phyloP scores from a whole-genome alignment of 2,888 invertebrate genomes.

The Ophion costatus region DNA sequence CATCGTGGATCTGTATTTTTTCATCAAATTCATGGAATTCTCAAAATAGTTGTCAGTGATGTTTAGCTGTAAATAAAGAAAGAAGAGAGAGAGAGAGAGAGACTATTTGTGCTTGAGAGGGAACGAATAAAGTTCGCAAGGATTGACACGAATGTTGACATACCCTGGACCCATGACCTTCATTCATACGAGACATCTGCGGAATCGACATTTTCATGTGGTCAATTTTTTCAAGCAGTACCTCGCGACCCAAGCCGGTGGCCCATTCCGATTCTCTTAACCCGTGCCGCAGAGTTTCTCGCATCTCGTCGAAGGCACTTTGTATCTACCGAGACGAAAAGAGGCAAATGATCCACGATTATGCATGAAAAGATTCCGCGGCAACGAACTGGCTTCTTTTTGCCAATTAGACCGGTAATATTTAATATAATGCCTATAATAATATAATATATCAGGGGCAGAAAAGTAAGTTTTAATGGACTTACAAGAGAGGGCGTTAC shows the following conservation, averaged over 20 bases:
- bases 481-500: no score
- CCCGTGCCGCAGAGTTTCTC: constrained; percentile 68
- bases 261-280: constrained; percentile 67
- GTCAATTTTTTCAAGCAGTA: constrained; percentile 69
- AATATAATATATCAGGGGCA: no score
- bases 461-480: no score
- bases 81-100: background rate
- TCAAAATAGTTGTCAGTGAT: constrained; percentile 71
- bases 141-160: background rate
- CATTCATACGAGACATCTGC: constrained; percentile 59
- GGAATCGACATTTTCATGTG: constrained; percentile 70
- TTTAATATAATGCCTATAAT: no score
- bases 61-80: constrained; percentile 66
- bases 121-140: constrained; percentile 30
- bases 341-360: background rate
- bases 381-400: background rate
- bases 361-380: background rate
- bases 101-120: background rate
- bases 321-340: constrained; percentile 64
- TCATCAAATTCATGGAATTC: constrained; percentile 71
- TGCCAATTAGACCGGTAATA: no score
- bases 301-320: constrained; percentile 68
- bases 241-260: constrained; percentile 47
- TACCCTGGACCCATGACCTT: constrained; percentile 35
- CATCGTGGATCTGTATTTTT: constrained; percentile 71